phyloP scores from a whole-genome alignment of 2,797 vertebrate genomes.

The Macroramphosus scolopax region DNA sequence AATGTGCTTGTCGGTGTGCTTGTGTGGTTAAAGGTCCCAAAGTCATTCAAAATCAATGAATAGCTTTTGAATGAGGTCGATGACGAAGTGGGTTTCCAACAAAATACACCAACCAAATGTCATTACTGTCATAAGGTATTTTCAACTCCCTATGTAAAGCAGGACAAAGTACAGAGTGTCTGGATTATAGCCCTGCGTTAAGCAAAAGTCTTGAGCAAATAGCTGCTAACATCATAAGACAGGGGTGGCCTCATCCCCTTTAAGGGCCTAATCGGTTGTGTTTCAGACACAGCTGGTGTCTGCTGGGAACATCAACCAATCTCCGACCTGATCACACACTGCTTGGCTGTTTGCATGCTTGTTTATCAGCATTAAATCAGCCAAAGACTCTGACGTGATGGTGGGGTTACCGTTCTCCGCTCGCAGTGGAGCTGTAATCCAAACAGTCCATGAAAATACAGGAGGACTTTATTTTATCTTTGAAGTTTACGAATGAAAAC shows the following conservation, averaged over 20 bases:
- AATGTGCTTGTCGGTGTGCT: too few relatives aligned
- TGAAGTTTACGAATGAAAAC: constrained; percentile 6
- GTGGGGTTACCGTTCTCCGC: background rate
- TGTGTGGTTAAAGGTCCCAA: too few relatives aligned
- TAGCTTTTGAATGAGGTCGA: constrained; percentile 22
- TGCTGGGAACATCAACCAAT: constrained; percentile 45
- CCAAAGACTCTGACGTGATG: background rate
- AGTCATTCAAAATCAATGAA: too few relatives aligned
- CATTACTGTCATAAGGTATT: constrained; percentile 16
- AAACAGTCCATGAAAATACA: constrained; percentile 8
- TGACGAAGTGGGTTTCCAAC: constrained; percentile 20
- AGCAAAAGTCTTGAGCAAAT: constrained; percentile 52
- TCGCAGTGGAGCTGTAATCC: constrained; percentile 14
- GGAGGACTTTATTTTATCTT: constrained; percentile 23
- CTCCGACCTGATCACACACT: constrained; percentile 40
- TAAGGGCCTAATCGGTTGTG: constrained; percentile 58
- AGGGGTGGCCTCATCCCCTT: constrained; percentile 51
- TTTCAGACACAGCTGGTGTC: constrained; percentile 58
- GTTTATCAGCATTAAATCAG: constrained; percentile 39
- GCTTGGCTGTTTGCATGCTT: constrained; percentile 29
- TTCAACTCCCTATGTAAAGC: too few relatives aligned
- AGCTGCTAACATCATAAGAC: constrained; percentile 42
- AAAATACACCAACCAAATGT: constrained; percentile 7
- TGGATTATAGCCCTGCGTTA: constrained; percentile 50
- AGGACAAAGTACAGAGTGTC: constrained; percentile 34